Percentiles rank a stretch among this genome's conserved stretches.
Conservation (phyloP, 2,797 vertebrate genomes). For the Coluber constrictor region DNA sequence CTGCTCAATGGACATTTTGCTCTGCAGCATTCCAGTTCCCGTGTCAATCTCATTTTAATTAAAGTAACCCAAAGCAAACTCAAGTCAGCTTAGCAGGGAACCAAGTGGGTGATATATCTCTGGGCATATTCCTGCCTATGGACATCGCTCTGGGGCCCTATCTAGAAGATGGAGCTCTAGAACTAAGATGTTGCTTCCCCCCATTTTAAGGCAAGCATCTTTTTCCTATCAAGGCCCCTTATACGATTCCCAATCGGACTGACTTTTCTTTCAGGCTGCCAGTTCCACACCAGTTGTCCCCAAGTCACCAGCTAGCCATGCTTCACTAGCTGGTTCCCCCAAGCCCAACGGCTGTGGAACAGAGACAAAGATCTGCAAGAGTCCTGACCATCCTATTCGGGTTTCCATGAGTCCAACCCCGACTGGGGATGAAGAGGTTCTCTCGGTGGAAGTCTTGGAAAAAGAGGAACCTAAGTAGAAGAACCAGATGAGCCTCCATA, state of each 20-base stretch:
- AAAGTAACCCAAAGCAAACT: not conserved
- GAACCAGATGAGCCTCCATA: not conserved
- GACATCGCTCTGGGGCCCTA: not conserved
- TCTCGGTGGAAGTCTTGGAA: conserved; percentile 72
- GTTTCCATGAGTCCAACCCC: conserved; percentile 71
- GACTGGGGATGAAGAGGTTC: conserved; percentile 72
- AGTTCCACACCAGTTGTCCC: conserved; percentile 59
- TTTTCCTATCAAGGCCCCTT: not conserved
- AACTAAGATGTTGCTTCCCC: not conserved
- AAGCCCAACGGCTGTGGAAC: not conserved
- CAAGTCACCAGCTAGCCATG: conserved; percentile 68
- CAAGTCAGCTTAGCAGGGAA: not conserved
- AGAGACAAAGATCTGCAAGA: conserved; percentile 60
- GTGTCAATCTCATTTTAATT: not conserved
- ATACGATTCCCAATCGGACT: not conserved
- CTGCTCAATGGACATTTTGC: not conserved
- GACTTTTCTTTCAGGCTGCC: conserved; percentile 64
- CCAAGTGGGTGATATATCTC: not conserved
- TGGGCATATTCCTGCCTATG: too few relatives aligned
- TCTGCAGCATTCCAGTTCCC: not conserved
- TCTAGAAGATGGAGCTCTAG: not conserved
- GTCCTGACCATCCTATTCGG: conserved; percentile 68
- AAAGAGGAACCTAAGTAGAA: conserved; percentile 3
- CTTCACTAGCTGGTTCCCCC: conserved; percentile 54
- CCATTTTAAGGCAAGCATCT: not conserved